Base-by-base conservation (phyloP, 2,888 invertebrate genomes). In the Hoplodrina ambigua region DNA sequence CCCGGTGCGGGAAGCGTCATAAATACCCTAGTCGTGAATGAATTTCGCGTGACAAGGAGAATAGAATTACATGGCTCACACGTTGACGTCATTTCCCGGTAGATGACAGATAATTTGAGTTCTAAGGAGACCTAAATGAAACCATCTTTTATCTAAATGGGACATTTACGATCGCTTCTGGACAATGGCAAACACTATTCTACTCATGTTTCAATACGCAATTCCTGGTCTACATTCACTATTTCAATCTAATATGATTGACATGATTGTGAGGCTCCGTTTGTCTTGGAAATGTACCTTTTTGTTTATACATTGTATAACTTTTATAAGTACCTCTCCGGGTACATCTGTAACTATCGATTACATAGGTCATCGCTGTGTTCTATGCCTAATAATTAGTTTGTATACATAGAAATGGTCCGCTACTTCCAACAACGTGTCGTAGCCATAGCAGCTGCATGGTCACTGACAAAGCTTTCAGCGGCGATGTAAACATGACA, bases 11-110 rank as follows among this genome's bases (percentile, higher is more conserved):
- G 55, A 25, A 15, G 41, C 46, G 46, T 64, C 52, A 75, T 75
- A 56, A 72, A 75, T 62, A 52, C 66, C 71, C 64, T 68, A 72
- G 64, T 66, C 53, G 59, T 59, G 58, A 71, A 78, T 74, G 80
- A 72, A 77, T 72, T 80, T 86, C 79, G 83, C 87, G 82, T 87
- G 87, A 81, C 84, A 73, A 68, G 69, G 60, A 78, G 64, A 72
- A 71, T 63, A 66, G 72, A 63, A 80, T 78, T 76, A 80, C 76
- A 56, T 67, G 72, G 64, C 49, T 72, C 72, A 77, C 75, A 72
- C 64, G 62, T 69, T 83, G 74, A 84, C 78, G 82, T 82, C 83
- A 88, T 74, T 78, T 83, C 81, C 84, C 57, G 69, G 63, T 71
- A 56, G 41, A 65, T 65, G 60, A 55, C 69, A 77, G 70, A 77